A percentile compares a stretch with the other conserved stretches of the same genome.
Conservation (phyloP, 2,113 vertebrate genomes). For the Thomomys bottae region DNA sequence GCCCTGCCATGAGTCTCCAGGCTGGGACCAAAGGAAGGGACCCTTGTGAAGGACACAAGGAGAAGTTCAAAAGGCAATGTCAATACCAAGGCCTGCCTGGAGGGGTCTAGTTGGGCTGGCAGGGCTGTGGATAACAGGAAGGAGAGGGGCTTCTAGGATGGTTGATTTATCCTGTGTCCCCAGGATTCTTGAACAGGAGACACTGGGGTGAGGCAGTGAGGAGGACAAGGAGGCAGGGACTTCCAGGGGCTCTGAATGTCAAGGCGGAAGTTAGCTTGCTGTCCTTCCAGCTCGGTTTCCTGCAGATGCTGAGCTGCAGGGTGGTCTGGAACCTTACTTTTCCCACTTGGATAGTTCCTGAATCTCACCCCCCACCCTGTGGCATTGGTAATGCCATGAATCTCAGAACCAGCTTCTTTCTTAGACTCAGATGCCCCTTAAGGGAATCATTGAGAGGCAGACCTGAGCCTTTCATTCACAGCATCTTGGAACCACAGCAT, state of each 20-base stretch:
- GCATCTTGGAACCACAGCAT: background rate
- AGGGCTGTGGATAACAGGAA: background rate
- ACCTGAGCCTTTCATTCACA: background rate
- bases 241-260: background rate
- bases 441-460: background rate
- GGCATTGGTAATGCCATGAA: background rate
- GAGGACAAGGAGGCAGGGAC: rapidly evolving
- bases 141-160: background rate
- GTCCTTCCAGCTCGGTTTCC: background rate
- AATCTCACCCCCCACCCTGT: background rate
- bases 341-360: background rate
- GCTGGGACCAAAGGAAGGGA: background rate
- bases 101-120: background rate
- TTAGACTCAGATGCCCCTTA: background rate
- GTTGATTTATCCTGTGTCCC: background rate
- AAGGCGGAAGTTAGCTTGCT: background rate
- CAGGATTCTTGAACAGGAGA: background rate
- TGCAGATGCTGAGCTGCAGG: background rate
- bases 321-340: background rate
- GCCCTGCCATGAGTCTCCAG: background rate
- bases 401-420: background rate
- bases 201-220: no score
- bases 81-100: background rate
- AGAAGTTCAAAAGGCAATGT: background rate
- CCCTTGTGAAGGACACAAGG: background rate